Base-by-base conservation (phyloP, 1,140 invertebrate species). In the Antheraea pernyi region DNA sequence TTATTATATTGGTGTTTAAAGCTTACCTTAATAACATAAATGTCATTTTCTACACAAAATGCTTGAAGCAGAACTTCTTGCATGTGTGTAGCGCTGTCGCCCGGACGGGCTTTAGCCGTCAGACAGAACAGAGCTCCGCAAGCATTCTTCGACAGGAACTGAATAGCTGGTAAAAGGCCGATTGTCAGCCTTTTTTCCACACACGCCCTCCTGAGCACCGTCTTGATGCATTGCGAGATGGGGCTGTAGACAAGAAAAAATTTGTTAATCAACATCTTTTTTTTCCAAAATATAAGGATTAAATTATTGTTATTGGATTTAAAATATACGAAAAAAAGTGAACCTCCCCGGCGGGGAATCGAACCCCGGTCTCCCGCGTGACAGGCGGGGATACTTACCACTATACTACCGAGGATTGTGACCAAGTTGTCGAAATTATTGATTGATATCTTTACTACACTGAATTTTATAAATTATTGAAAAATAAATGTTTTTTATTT, bases 41-140 rank as follows among this genome's bases (percentile, higher is more conserved):
- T 96, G 73, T 94, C 94, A 71, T 95, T 95, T 81, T 95, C 95
- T 60, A 94, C 94, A 80, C 95, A 95, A 78, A 95, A 95, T 3
- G 95, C 95, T 77, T 95, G 94, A n/a, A 96, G 83, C 0, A 96
- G 85, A 5, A 95, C 95, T 77, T 94, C 94, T 78, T 95, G 95
- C 93, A 96, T 95, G 77, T 96, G 95, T 3, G 93, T 95, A 22
- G 95, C 93, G 9, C 94, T 93, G 82, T 96, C 95, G 3, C 94
- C 94, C 22, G 92, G 93, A 65, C 93, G 86, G 19, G 94, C 93
- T 71, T 94, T 92, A 6, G 94, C 94, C 65, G 95, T 93, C 16
- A 96, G 80, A 71, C 95, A 95, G 74, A 96, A 94, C 2, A 95
- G 88, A 0, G 94, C 94, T 11, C 94, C 93, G 59, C 94, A 93